These are phyloP conservation scores for Cuculus canorus DNA, from an alignment of 2,797 vertebrate species.

Conservation along the genomic window DNA sequence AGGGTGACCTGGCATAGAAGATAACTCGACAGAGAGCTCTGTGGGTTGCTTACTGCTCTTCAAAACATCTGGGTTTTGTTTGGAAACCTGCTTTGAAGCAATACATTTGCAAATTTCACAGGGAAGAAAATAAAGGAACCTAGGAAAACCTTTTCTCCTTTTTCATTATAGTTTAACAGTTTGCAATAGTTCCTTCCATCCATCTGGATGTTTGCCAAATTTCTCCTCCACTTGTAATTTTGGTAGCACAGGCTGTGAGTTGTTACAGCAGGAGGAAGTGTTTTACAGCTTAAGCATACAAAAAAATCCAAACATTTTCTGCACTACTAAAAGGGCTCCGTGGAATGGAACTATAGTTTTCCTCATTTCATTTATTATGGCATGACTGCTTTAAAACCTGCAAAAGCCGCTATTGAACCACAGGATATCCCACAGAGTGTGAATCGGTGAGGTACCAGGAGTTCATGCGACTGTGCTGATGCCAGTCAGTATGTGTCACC, in stretches of 20 bases:
- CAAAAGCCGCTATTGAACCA: not conserved
- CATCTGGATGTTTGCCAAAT: not conserved
- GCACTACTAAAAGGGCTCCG: not conserved
- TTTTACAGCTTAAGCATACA: not conserved
- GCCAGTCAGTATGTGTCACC: fast-evolving
- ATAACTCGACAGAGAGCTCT: not conserved
- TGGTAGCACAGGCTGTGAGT: not conserved
- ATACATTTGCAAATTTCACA: not conserved
- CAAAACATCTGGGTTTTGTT: slow-evolving; percentile 45
- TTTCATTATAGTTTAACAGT: not conserved
- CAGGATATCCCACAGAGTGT: fast-evolving
- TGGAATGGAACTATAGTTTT: not conserved
- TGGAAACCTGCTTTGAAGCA: not conserved
- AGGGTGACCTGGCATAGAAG: not conserved
- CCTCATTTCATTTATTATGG: not conserved
- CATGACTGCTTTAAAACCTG: too few relatives aligned
- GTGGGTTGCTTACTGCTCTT: slow-evolving; percentile 10
- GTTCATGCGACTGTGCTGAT: fast-evolving
- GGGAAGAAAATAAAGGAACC: not conserved
- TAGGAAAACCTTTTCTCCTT: not conserved
- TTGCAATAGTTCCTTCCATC: not conserved
- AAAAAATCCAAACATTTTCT: not conserved
- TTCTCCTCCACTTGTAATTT: not conserved
- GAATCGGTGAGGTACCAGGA: fast-evolving
- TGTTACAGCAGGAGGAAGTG: not conserved